Base-by-base conservation (phyloP, 2,113 vertebrate genomes). In the Tapirus terrestris region DNA sequence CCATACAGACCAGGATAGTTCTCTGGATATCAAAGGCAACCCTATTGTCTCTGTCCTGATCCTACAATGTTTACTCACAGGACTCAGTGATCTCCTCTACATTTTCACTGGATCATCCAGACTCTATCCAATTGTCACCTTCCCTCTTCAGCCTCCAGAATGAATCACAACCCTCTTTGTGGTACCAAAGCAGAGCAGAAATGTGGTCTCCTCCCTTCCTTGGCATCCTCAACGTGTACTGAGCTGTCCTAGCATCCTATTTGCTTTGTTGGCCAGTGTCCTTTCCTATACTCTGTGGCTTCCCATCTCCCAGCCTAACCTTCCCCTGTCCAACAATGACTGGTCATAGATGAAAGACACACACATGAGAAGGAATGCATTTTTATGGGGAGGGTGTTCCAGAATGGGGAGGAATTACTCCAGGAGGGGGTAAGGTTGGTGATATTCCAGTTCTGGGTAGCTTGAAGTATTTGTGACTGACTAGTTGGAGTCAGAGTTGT, bases 341-440 rank as follows among this genome's bases (percentile, higher is more conserved):
- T 31, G 11, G 60, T 76, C 60, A 76, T 36, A 88, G 70, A 97
- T 6, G n/a, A 98, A 68, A 95, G 48, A 86, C 67, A 97, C 85
- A 68, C n/a, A 25, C n/a, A 16, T 18, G 29, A 89, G 48, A 85
- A 33, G 79, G 63, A 43, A 77, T 33, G 53, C 14, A 33, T 87
- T 96, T 97, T 97, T 92, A 94, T 92, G 60, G 56, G 77, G 27
- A 79, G 12, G 4, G 12, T 3, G 0, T 60, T 91, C 31, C 70
- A 80, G 43, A 48, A 29, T 2, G 4, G 33, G 20, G 61, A 81
- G 21, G 18, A 89, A 61, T 53, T 43, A 43, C 61, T 76, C 56
- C 68, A 67, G 63, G 76, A 68, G 7, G 9, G 0, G 25, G 11
- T 60, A n/a, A 89, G 2, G 1, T 36, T 14, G 63, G 29, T 39